Evolutionary conservation across 2,113 vertebrate species (phyloP).

Genomic region (Cygnus buccinator): DNA sequence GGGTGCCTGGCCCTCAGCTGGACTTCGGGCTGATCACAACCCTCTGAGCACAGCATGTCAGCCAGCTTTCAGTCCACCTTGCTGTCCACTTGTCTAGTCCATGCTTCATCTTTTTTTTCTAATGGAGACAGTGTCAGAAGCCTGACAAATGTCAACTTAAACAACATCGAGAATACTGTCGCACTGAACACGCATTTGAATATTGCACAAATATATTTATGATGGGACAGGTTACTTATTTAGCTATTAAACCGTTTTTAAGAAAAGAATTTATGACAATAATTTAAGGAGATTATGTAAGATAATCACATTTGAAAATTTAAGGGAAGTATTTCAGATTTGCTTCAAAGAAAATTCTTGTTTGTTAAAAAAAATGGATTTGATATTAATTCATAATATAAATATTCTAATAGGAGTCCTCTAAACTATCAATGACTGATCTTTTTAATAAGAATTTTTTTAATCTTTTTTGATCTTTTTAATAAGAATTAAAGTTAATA

Average conservation of each 20-base stretch:
- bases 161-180: neutral
- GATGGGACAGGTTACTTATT: neutral
- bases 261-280: no score
- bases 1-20: neutral
- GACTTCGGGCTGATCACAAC: neutral
- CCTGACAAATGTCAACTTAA: neutral
- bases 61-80: neutral
- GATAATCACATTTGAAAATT: neutral
- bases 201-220: neutral
- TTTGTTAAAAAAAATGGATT: neutral
- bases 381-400: neutral
- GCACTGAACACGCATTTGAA: neutral
- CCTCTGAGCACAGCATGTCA: neutral
- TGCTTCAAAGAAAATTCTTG: neutral
- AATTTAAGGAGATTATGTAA: neutral
- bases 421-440: neutral
- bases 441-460: neutral
- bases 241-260: neutral
- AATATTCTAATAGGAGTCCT: neutral
- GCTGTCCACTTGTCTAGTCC: neutral
- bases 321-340: neutral
- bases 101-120: neutral
- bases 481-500: neutral
- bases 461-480: neutral
- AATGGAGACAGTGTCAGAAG: neutral